Base-by-base conservation (phyloP, 2,797 vertebrate genomes). In the Crocidura indochinensis region DNA sequence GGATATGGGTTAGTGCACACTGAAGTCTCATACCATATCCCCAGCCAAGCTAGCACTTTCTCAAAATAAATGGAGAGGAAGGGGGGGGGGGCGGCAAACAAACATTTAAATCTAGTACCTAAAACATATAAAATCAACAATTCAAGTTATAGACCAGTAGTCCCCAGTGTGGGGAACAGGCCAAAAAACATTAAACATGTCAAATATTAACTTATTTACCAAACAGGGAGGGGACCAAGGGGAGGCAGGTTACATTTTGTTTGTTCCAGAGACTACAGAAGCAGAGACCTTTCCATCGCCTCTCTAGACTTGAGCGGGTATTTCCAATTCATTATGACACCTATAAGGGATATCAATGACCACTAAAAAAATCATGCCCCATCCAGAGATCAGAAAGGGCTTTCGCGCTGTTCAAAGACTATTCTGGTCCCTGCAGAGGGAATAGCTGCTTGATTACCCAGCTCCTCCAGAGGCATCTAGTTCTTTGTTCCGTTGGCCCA, bases 131-230 rank as follows among this genome's bases (percentile, higher is more conserved):
- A 90, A 93, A 94, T 82, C 90, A 93, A 87, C 8, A 90, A 86
- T 93, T 96, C 95, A 96, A 95, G 93, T 96, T 91, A 91, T 6
- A 90, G 92, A 93, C 87, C 92, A 91, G 90, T 85, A 86, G 79
- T 84, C 91, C 92, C 94, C 95, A 94, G 17, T 90, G 75, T 95
- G 86, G 94, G 96, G 91, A 93, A 78, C 65, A 87, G 94, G 92
- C 91, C 89, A 81, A 87, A 91, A 56, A 92, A 97, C 79, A 93
- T 22, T 67, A 91, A 94, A 95, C 65, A 84, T 83, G 76, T 90
- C 92, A 93, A 91, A 96, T 88, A 95, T 78, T 92, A 95, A 95
- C 87, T 94, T 93, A 90, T 93, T 94, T 92, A 90, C 87, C 91
- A 38, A 38, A 38, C 5, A 96, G 79, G 80, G 9, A 31, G n/a